phyloP scores from a whole-genome alignment of 2,888 invertebrate species.

The Ochropleura plecta region DNA sequence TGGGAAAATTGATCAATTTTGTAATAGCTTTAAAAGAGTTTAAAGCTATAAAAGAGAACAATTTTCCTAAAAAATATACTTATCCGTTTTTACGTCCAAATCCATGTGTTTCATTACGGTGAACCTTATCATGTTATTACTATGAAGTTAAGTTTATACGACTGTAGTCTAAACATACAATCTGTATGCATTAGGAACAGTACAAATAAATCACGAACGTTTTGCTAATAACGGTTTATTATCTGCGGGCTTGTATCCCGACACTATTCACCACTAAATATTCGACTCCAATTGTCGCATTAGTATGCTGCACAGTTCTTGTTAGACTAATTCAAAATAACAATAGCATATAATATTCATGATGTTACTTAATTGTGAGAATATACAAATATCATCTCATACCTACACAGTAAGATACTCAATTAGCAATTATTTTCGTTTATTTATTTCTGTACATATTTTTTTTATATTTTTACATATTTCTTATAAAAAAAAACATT shows the following conservation, averaged over 20 bases:
- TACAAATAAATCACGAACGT: conserved; percentile 71
- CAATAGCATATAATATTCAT: conserved; percentile 57
- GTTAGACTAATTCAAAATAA: conserved; percentile 69
- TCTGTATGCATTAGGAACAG: conserved; percentile 68
- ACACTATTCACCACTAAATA: conserved; percentile 67
- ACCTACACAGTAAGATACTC: conserved; percentile 4
- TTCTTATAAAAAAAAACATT: too few species aligned
- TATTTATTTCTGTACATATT: too few species aligned
- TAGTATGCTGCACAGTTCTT: conserved; percentile 70
- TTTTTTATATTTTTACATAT: too few species aligned
- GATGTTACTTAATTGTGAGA: conserved; percentile 42
- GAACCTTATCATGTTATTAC: conserved; percentile 1
- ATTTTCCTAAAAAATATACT: too few species aligned
- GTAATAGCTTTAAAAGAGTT: too few species aligned
- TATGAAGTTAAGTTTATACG: conserved; percentile 9
- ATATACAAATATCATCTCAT: conserved; percentile 22
- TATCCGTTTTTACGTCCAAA: background rate
- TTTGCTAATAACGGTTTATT: conserved; percentile 74
- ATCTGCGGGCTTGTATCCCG: conserved; percentile 59
- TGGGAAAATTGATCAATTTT: too few species aligned
- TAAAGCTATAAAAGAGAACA: too few species aligned
- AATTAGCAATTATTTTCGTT: background rate
- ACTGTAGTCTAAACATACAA: conserved; percentile 52
- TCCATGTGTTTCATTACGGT: background rate
- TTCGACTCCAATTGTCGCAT: conserved; percentile 66